These are phyloP conservation scores for Notodonta dromedarius DNA, from an alignment of 2,888 invertebrate species.

Conservation along the genomic window DNA sequence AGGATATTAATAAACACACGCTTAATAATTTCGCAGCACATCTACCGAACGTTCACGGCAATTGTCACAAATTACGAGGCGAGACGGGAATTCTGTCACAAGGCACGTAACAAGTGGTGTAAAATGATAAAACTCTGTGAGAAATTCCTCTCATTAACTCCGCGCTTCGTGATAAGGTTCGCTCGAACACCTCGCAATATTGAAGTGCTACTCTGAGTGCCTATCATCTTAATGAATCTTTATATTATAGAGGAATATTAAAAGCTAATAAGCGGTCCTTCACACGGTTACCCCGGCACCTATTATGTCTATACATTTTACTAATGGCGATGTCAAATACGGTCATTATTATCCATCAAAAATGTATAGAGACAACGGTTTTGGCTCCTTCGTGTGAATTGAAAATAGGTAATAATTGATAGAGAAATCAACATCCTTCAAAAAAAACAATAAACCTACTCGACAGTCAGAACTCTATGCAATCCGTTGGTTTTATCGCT, in stretches of 20 bases:
- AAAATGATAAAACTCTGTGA: background rate
- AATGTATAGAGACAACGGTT: too few species aligned
- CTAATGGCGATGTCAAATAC: too few species aligned
- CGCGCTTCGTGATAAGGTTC: background rate
- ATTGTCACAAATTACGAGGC: slow-evolving; percentile 3
- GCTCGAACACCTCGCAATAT: background rate
- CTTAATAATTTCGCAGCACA: background rate
- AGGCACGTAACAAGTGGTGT: slow-evolving; percentile 3
- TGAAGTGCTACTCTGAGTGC: background rate
- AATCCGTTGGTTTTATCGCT: too few species aligned
- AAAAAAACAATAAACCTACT: too few species aligned
- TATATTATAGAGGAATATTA: background rate
- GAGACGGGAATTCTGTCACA: background rate
- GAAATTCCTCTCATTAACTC: slow-evolving; percentile 6
- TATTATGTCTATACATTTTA: too few species aligned
- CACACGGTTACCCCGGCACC: too few species aligned
- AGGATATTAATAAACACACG: background rate
- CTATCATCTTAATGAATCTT: background rate
- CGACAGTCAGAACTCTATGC: too few species aligned
- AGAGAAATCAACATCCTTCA: too few species aligned
- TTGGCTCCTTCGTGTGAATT: too few species aligned
- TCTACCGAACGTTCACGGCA: background rate
- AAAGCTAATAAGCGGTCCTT: too few species aligned
- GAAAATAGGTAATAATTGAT: too few species aligned
- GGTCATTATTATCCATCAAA: too few species aligned